These are phyloP conservation scores for Ophion costatus DNA, from an alignment of 2,888 invertebrate species.

Conservation along the genomic window DNA sequence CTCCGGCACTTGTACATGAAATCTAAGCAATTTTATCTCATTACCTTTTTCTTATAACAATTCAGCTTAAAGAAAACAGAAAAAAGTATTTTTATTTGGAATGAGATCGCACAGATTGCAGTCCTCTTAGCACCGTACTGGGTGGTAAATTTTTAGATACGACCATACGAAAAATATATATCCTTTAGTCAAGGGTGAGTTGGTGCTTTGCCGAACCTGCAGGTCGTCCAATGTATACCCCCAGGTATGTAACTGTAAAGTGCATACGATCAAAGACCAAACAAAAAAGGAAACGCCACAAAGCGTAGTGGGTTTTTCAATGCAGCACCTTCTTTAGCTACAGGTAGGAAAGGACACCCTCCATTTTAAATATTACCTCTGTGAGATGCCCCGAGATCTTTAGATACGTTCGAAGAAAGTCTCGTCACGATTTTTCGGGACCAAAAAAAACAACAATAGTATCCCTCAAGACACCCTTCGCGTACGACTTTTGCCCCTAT, in stretches of 20 bases:
- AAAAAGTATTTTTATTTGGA: no score
- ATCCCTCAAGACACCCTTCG: conserved; percentile 2
- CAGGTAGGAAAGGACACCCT: neutral
- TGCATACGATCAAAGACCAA: neutral
- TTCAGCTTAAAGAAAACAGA: no score
- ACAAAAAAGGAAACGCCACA: neutral
- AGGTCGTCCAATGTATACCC: no score
- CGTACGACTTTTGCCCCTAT: neutral
- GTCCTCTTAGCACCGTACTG: no score
- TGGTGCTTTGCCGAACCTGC: neutral
- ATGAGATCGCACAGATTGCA: no score
- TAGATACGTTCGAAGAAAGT: neutral
- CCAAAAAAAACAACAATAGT: neutral
- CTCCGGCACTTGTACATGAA: no score
- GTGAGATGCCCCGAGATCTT: neutral
- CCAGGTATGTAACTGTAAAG: neutral
- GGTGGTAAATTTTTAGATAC: no score
- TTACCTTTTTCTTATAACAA: neutral
- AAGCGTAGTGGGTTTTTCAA: conserved; percentile 1
- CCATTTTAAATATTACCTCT: neutral
- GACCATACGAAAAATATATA: no score
- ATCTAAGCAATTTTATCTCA: neutral
- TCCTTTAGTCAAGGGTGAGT: no score
- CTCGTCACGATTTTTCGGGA: neutral
- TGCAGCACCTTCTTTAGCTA: neutral